phyloP scores from a whole-genome alignment of 2,797 vertebrate species.

The Urosaurus nigricauda region DNA sequence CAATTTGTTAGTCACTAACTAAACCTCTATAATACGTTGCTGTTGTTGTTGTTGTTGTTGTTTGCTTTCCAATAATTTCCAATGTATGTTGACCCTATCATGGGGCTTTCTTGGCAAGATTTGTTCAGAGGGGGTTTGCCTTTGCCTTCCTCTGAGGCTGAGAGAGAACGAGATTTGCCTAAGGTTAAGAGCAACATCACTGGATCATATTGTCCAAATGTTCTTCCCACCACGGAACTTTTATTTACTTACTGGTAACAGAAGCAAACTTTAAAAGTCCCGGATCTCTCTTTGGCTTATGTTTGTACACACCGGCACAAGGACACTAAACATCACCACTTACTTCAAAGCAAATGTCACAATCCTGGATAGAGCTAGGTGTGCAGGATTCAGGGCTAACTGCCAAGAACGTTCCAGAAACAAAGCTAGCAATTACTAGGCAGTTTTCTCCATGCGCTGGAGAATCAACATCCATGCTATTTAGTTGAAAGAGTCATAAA shows the following conservation, averaged over 20 bases:
- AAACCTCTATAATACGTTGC: background rate
- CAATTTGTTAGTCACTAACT: background rate
- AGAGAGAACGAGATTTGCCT: no score
- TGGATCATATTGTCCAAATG: background rate
- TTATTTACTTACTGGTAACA: background rate
- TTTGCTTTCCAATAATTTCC: no score
- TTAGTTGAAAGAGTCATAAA: slow-evolving; percentile 9
- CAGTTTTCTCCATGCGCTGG: background rate
- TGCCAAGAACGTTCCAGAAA: slow-evolving; percentile 5
- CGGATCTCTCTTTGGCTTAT: background rate
- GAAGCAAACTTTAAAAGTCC: no score
- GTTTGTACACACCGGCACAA: background rate
- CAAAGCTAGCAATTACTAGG: background rate
- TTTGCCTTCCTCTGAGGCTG: no score
- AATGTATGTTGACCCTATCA: no score
- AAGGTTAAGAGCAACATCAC: background rate
- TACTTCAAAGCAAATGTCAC: background rate
- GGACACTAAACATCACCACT: background rate
- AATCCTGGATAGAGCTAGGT: background rate
- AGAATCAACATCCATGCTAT: background rate
- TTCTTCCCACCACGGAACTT: background rate
- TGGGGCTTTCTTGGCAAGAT: no score
- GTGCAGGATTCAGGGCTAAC: background rate
- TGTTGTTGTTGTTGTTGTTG: no score
- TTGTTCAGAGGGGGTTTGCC: no score